phyloP scores from a whole-genome alignment of 2,888 invertebrate species.

The Chouioia cunea region DNA sequence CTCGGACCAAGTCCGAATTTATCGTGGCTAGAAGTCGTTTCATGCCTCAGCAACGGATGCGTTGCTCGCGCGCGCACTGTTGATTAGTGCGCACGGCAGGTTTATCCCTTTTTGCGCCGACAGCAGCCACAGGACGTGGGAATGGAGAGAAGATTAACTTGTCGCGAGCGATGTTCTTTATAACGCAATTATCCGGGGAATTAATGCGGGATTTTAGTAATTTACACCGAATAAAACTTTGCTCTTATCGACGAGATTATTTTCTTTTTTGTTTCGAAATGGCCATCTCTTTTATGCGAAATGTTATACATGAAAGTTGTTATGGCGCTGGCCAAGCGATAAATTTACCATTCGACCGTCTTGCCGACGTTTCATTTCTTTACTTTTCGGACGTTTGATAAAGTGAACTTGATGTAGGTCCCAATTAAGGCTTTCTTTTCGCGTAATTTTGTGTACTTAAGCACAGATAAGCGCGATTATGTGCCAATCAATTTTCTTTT shows the following conservation, averaged over 20 bases:
- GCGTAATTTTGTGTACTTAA: constrained; percentile 6
- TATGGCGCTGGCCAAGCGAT: constrained; percentile 39
- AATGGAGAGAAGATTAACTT: constrained; percentile 49
- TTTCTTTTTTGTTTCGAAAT: constrained; percentile 2
- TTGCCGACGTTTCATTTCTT: not conserved
- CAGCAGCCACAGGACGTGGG: constrained; percentile 41
- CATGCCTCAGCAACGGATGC: constrained; percentile 47
- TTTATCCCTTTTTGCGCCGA: constrained; percentile 34
- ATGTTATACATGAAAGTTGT: constrained; percentile 48
- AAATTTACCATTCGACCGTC: constrained; percentile 30
- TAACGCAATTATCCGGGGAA: constrained; percentile 46
- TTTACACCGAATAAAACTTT: constrained; percentile 49
- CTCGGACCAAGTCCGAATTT: constrained; percentile 60
- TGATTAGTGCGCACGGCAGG: constrained; percentile 49
- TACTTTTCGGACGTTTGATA: not conserved
- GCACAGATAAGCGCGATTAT: too few species aligned
- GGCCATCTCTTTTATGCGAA: constrained; percentile 44
- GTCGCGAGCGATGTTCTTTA: constrained; percentile 44
- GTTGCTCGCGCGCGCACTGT: constrained; percentile 18
- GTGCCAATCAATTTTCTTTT: too few species aligned
- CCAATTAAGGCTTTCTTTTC: constrained; percentile 36
- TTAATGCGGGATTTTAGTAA: constrained; percentile 48
- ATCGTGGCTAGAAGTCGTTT: constrained; percentile 57
- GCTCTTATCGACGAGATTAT: constrained; percentile 36
- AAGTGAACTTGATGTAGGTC: constrained; percentile 13